Base-by-base conservation (phyloP, 2,797 vertebrate genomes). In the Decapterus maruadsi region DNA sequence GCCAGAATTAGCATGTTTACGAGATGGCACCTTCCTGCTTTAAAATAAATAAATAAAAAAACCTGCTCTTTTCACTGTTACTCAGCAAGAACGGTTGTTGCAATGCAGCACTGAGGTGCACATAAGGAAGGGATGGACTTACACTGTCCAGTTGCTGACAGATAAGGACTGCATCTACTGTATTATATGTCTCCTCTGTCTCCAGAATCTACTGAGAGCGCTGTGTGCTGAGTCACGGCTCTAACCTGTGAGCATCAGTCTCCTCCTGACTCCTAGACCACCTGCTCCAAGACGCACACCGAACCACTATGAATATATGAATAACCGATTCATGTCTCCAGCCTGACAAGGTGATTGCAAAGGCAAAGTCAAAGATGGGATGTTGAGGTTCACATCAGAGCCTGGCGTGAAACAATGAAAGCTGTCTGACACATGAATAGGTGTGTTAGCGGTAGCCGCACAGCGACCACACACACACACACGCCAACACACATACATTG, bases 81-180 rank as follows among this genome's bases (percentile, higher is more conserved):
- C 84, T 90, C 91, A 88, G 89, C 87, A 90, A 80, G 85, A 87
- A 89, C 9, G 45, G 63, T 55, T 86, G 88, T 87, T 87, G 87
- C 89, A 90, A 82, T 90, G 91, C 89, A 90, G 88, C 86, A 90
- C 69, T 1, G 65, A 77, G 68, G 74, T 59, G 4, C 54, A 38
- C 48, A 20, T 6, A 17, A 83, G 75, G 51, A 46, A 3, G 48
- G 55, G 71, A 63, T 81, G 72, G 77, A 75, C 73, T 82, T 85
- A 79, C 89, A 51, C 22, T 1, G 40, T 42, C 62, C 71, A 29
- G 66, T 48, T 17, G 20, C 85, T 73, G 74, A 83, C 57, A 51
- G 22, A 71, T 11, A 45, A 75, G 20, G 1, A 13, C 59, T 22
- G 42, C 36, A 34, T 55, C 70, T 40, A 9, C 66, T 77, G 54